Conservation (phyloP, 1,140 invertebrate species). For the Drosophila tsacasi region DNA sequence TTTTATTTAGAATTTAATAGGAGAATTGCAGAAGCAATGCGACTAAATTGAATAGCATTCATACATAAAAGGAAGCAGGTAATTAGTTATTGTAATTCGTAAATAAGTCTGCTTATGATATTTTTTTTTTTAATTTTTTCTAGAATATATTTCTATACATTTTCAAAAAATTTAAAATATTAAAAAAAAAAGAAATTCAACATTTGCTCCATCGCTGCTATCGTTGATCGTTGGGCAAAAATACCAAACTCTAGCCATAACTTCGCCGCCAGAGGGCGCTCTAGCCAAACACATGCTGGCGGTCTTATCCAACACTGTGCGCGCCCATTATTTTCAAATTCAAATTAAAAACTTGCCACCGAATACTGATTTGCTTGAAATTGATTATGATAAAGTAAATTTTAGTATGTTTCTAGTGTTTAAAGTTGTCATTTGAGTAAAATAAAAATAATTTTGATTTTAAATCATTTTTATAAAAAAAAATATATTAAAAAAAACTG, state of each 20-base stretch:
- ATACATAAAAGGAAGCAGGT: neutral
- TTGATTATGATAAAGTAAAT: neutral
- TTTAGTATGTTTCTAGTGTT: too few relatives aligned
- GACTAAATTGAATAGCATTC: neutral
- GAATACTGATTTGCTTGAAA: too few relatives aligned
- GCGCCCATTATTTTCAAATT: constrained; percentile 4
- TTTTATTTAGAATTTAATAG: too few relatives aligned
- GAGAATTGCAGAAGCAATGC: neutral
- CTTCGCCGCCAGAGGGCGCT: constrained; percentile 7
- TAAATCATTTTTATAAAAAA: neutral
- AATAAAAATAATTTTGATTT: too few relatives aligned
- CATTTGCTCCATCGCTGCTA: neutral
- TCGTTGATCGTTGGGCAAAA: constrained; percentile 3
- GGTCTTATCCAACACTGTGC: constrained; percentile 50
- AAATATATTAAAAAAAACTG: too few relatives aligned
- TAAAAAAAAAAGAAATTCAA: neutral
- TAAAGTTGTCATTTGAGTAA: too few relatives aligned
- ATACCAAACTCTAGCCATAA: neutral
- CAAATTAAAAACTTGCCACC: neutral
- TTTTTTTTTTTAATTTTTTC: neutral
- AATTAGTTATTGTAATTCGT: neutral
- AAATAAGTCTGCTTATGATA: neutral
- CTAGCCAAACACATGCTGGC: constrained; percentile 43
- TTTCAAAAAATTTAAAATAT: neutral
- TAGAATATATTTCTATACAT: neutral